Base-by-base conservation (phyloP, 1,140 invertebrate species). In the Dryas iulia region DNA sequence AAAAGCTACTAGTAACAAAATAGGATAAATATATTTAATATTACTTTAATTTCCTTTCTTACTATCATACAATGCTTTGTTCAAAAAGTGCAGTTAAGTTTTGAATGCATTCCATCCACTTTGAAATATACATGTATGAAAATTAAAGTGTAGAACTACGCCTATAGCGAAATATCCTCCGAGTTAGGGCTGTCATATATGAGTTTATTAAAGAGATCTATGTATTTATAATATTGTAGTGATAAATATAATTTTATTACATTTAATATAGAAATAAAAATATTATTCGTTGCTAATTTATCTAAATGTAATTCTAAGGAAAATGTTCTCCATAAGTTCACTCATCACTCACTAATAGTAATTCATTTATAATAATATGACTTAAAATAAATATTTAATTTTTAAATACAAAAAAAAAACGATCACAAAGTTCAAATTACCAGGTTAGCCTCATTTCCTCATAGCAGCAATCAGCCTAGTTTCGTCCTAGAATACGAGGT, bases 121-220 rank as follows among this genome's bases (percentile, higher is more conserved):
- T 68, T 39, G 30, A 54, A 53, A 62, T 70, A 75, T 56, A 56
- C 53, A 70, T 72, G 63, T 73, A 69, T 73, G 67, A 70, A 71
- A 73, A 72, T 74, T 72, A 68, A 74, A 72, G 67, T 71, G 57
- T 68, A 69, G 23, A 65, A 67, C 54, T 66, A 56, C 57, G 76
- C 74, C 71, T 76, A 76, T 75, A 65, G 73, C 69, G 64, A 72
- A 78, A 73, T 72, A 65, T 73, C 67, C 66, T 47, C 7, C 2
- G 39, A 47, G 39, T 3, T n/a, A 47, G 39, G 39, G 39, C 21
- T 47, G 39, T 8, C 39, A 47, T 47, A 6, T 21, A 47, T 21
- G 39, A 18, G 14, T 47, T 21, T 21, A 47, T 47, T 18, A 18
- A 7, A 21, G 39, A 47, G 18, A 21, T 18, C 10, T 8, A 47